Conservation (phyloP, 2,113 vertebrate genomes). For the Rafetus swinhoei region DNA sequence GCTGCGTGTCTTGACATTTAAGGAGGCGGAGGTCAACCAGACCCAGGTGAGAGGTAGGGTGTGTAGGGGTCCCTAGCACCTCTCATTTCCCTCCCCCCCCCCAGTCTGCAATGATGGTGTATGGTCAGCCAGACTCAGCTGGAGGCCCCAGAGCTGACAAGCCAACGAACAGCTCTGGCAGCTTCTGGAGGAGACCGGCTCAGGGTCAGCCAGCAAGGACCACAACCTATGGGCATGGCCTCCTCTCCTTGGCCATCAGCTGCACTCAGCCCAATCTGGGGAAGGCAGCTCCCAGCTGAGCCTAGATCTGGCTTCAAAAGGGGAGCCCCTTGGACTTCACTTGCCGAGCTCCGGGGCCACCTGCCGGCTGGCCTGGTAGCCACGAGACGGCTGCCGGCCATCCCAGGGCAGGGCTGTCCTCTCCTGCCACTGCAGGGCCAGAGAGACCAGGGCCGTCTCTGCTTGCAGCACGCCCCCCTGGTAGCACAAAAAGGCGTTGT, state of each 20-base stretch:
- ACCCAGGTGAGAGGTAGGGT: slow-evolving; percentile 63
- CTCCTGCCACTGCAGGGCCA: not conserved
- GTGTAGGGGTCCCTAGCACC: not conserved
- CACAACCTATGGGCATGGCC: not conserved
- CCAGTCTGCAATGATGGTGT: not conserved
- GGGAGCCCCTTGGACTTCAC: not conserved
- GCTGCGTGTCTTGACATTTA: slow-evolving; percentile 79
- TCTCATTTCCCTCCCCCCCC: too few relatives aligned
- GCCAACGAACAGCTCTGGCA: not conserved
- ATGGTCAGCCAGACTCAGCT: not conserved
- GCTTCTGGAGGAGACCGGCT: not conserved
- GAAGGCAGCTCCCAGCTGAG: not conserved
- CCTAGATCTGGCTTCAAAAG: not conserved
- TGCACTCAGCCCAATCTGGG: too few relatives aligned
- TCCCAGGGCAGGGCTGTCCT: not conserved
- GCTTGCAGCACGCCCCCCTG: not conserved
- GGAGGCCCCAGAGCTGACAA: not conserved
- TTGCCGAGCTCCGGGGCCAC: not conserved
- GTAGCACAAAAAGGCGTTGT: not conserved
- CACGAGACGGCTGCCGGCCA: not conserved
- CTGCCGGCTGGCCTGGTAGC: not conserved
- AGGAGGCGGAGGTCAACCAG: slow-evolving; percentile 69
- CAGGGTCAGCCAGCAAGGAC: not conserved
- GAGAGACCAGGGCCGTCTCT: not conserved
- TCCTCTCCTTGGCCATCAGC: not conserved